Percentiles rank a stretch among this genome's conserved stretches.
Evolutionary conservation across 2,888 invertebrate genomes (phyloP).

Genomic region (Euclidia mi): DNA sequence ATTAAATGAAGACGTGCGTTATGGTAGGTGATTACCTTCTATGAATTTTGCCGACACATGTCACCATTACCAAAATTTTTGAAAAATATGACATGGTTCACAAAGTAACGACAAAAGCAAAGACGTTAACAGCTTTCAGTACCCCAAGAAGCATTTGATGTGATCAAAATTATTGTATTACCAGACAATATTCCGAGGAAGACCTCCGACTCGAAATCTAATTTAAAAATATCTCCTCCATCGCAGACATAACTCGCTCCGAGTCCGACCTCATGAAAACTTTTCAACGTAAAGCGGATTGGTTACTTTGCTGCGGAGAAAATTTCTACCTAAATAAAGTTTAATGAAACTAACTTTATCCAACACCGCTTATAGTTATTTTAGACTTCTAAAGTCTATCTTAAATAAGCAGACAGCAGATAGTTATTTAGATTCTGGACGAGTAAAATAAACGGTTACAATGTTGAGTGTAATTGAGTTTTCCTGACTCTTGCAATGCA

Average conservation of each 20-base stretch:
- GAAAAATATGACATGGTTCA: no score
- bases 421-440: neutral
- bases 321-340: constrained; percentile 38
- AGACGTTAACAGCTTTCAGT: no score
- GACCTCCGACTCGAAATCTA: constrained; percentile 29
- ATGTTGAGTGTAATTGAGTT: no score
- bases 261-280: constrained; percentile 31
- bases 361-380: constrained; percentile 17
- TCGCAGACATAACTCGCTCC: constrained; percentile 16
- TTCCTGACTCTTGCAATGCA: no score
- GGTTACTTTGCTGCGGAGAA: constrained; percentile 24
- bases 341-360: constrained; percentile 32
- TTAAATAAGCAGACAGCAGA: neutral
- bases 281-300: constrained; percentile 47
- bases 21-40: no score
- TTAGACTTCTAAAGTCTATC: constrained; percentile 6
- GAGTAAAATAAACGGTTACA: no score
- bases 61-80: no score
- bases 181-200: neutral
- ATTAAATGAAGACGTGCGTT: no score
- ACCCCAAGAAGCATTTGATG: no score
- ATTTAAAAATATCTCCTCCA: constrained; percentile 39
- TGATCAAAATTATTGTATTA: no score
- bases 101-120: no score
- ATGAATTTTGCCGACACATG: no score